Evolutionary conservation across 2,113 vertebrate species (phyloP).

Genomic region (Cottus gobio): DNA sequence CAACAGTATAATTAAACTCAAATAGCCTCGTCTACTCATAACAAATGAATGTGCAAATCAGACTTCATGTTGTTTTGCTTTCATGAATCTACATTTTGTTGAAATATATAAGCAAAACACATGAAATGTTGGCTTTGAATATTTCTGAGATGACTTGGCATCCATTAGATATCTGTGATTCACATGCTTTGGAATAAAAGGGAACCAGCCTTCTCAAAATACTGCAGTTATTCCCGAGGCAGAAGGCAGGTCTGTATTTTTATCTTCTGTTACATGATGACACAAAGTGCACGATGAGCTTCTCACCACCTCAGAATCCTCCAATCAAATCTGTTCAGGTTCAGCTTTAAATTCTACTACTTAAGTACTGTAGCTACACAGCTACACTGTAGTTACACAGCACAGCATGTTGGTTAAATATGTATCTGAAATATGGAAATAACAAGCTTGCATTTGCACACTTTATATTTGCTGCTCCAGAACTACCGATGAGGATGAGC

Average conservation of each 20-base stretch:
- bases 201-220: conserved; percentile 2
- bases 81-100: not conserved
- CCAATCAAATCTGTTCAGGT: not conserved
- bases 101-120: not conserved
- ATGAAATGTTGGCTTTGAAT: not conserved
- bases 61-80: not conserved
- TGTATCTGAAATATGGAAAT: not conserved
- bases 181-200: conserved; percentile 18
- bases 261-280: conserved; percentile 2
- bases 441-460: not conserved
- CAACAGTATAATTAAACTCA: conserved; percentile 1
- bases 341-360: not conserved
- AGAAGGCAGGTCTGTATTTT: conserved; percentile 4
- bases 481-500: not conserved
- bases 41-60: conserved; percentile 36
- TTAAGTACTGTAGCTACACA: not conserved
- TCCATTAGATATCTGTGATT: conserved; percentile 29
- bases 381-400: too few relatives aligned
- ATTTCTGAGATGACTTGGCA: conserved; percentile 37
- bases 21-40: not conserved
- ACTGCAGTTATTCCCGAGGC: conserved; percentile 16
- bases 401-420: not conserved
- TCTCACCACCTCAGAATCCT: not conserved
- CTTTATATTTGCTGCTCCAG: not conserved
- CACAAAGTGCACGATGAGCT: not conserved